Base-by-base conservation (phyloP, 1,140 invertebrate genomes). In the Heliconius hermathena region DNA sequence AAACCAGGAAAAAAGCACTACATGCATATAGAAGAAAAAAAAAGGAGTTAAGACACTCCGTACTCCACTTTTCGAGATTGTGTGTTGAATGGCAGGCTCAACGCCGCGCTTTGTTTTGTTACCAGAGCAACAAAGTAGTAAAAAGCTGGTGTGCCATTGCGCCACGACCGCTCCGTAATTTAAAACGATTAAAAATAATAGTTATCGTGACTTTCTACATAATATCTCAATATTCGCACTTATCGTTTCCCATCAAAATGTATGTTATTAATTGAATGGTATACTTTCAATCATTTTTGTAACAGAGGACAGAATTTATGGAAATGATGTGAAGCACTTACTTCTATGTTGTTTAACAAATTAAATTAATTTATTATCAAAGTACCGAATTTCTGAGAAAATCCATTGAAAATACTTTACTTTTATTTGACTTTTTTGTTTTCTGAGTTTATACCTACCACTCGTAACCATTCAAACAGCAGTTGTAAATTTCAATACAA, bases 251-350 rank as follows among this genome's bases (percentile, higher is more conserved):
- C 78, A 80, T 76, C 74, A 46, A 66, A 78, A 80, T 80, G 52
- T 73, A 76, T 73, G 78, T 76, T 80, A 76, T 73, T 52, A 49
- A 80, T 22, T 80, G 74, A 80, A 80, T 71, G 36, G 52, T 79
- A 76, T 60, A 79, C 74, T 80, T 80, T 76, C 71, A 66, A 81
- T n/a, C 54, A 57, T 9, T 20, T 57, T 57, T 57, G 54, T 8
- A n/a, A 57, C 8, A 8, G 8, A 11, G 2, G 9, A 9, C 2
- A 4, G 8, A 3, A 9, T n/a, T 22, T 57, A 22, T 22, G 22
- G 54, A 57, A 57, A 57, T 57, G n/a, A 22, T 3, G 22, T 57
- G 1, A 57, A 13, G 3, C 11, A 46, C 11, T 46, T 16, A 3
- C 26, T 0, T 4, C 41, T 9, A 46, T 46, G 41, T 13, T 16